Conservation (phyloP, 2,113 vertebrate species). For the Spheniscus mendiculus region DNA sequence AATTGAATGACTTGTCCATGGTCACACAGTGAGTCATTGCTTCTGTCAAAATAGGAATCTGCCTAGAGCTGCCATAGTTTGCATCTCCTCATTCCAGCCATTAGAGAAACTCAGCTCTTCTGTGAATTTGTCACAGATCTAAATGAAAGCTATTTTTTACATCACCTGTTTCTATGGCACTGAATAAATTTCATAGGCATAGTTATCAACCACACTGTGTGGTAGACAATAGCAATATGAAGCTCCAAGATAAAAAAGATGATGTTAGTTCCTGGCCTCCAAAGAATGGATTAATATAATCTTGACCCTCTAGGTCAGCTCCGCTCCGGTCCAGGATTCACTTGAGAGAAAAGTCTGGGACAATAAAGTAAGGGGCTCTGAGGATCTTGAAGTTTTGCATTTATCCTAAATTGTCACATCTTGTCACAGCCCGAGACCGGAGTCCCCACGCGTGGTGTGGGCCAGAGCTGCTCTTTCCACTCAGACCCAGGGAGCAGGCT, state of each 20-base stretch:
- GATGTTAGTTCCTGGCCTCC: neutral
- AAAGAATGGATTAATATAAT: neutral
- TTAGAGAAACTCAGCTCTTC: neutral
- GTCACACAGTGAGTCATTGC: slow-evolving; percentile 5
- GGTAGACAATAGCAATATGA: neutral
- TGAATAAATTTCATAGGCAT: neutral
- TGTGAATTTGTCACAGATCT: neutral
- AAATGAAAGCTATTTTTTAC: neutral
- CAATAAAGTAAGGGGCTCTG: neutral
- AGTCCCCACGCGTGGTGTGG: rapidly evolving
- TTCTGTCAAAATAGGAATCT: slow-evolving; percentile 51
- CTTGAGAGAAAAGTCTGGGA: neutral
- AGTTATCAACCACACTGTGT: rapidly evolving
- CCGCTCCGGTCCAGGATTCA: neutral
- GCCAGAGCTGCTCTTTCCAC: neutral
- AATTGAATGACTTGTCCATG: slow-evolving; percentile 8
- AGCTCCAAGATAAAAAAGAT: neutral
- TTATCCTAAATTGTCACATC: neutral
- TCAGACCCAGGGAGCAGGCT: neutral
- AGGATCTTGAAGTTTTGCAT: neutral
- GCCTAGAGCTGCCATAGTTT: neutral
- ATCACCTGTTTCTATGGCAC: neutral
- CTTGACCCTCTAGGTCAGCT: neutral
- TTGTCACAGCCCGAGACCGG: neutral
- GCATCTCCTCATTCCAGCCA: neutral